Base-by-base conservation (phyloP, 2,113 vertebrate species). In the Merops nubicus region DNA sequence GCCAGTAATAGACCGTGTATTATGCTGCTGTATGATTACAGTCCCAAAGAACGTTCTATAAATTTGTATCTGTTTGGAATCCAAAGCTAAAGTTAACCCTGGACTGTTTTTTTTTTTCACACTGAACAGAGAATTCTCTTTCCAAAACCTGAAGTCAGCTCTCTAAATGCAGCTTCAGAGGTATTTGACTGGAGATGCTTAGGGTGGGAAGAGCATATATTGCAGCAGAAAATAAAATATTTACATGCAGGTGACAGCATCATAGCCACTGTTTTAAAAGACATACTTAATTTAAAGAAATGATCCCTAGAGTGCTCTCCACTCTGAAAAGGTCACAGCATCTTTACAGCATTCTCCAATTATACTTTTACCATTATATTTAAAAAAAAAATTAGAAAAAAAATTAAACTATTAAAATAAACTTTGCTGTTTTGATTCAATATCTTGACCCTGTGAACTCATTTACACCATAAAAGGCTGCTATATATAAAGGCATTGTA, bases 41-140 rank as follows among this genome's bases (percentile, higher is more conserved):
- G 92, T 4, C 54, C 33, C 91, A 89, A 95, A 91, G 67, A 86
- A 65, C n/a, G 83, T 87, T 91, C 78, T 94, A 48, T 38, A 92
- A 88, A 56, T 25, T 8, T 48, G 0, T 42, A 75, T 88, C 73
- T 92, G 42, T 76, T 93, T 96, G 69, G 85, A 96, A 97, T 88
- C 68, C 72, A 97, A 77, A 88, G 22, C 36, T 8, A 10, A 91
- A 22, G 12, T 57, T 74, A 90, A 51, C 10, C 21, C 59, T 40
- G 22, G 19, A 56, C 22, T 51, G 9, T 7, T 45, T 53, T 38
- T 56, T 54, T 36, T 54, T 75, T 42, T 19, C 28, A 8, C 72
- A 23, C 19, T 47, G 23, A 85, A 65, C 6, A 56, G 17, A 69
- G 29, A 77, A 70, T 21, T 80, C 9, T 65, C 22, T 29, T 84